phyloP scores from a whole-genome alignment of 2,797 vertebrate species.

The Leptodactylus fallax region DNA sequence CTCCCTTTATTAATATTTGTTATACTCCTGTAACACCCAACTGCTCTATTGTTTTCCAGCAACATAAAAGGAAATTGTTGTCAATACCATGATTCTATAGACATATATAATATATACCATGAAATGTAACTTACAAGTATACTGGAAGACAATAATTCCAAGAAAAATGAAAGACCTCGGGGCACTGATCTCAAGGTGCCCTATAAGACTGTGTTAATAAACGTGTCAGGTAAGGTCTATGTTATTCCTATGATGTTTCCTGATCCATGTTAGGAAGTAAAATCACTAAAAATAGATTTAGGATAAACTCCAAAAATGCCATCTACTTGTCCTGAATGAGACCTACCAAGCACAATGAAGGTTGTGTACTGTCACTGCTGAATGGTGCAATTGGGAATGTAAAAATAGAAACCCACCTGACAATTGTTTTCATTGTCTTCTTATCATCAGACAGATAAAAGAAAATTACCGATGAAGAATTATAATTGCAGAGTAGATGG shows the following conservation, averaged over 20 bases:
- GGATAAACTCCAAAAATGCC: background rate
- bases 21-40: background rate
- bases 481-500: background rate
- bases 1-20: too few relatives aligned
- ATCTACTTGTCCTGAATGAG: background rate
- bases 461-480: background rate
- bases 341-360: background rate
- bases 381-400: background rate
- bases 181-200: background rate
- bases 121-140: background rate
- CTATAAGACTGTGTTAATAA: background rate
- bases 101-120: background rate
- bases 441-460: background rate
- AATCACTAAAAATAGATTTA: background rate
- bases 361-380: background rate
- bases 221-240: background rate
- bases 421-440: slow-evolving; percentile 9
- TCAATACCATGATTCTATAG: background rate
- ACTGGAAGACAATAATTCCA: background rate
- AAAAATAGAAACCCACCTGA: slow-evolving; percentile 18
- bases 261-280: background rate
- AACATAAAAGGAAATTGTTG: background rate
- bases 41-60: background rate
- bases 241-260: background rate
- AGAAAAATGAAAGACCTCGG: background rate